Evolutionary conservation across 1,140 invertebrate species (phyloP), one percentile per base, ranked within the genome.

Genomic region (Metopolophium dirhodum): DNA sequence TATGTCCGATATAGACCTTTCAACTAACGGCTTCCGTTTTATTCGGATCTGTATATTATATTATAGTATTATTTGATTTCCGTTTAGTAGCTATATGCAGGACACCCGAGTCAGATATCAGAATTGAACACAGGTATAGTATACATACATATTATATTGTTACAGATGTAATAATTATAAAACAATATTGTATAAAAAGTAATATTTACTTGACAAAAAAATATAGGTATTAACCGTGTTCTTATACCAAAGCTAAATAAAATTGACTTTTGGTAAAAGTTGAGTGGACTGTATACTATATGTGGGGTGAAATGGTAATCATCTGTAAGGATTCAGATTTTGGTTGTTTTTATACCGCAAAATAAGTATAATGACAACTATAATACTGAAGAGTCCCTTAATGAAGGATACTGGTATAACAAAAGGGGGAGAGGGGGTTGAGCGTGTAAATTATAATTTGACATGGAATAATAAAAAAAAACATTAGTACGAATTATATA

Each of bases 21-120:
- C 49, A 89, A 57, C 51, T 54, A 89, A 89, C 88, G 23, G 49
- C 9, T 89, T 89, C 88, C 88, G 88, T 57, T 57, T 57, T 57
- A 89, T 89, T 57, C 35, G 88, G 35, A 54, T 89, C 49, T 89
- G 57, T 77, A 77, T 77, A 77, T 77, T 77, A 77, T 77, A 77
- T n/a, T 2, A 77, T 57, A 89, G 35, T 89, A 57, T 89, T 41
- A 57, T 89, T 89, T 30, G 51, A 89, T 57, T 89, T 89, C 51
- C 88, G 54, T 41, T 41, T 30, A 88, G 22, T 54, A 45, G 14
- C 9, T 57, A 57, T n/a, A 30, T 11, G 77, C 14, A 20, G 37
- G 18, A 49, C 14, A 86, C 87, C 35, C 9, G 11, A 57, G 20
- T 54, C 14, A 57, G 51, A 89, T 41, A 26, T 26, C 6, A 30